phyloP scores from a whole-genome alignment of 37 sponge, comb jelly and placozoan species.

The Crambe crambe region DNA sequence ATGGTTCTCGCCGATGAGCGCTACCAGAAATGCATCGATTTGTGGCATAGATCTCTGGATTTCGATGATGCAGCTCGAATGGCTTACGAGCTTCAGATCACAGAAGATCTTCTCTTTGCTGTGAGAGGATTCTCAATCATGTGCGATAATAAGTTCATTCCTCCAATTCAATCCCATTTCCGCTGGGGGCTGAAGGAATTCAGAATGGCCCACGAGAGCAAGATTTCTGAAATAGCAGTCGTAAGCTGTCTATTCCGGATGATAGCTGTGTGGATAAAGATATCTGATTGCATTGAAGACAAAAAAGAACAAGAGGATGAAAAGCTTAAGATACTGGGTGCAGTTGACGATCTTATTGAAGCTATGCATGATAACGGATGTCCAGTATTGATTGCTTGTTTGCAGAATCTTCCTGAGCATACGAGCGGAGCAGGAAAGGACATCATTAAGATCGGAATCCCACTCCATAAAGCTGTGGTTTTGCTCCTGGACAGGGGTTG shows the following conservation, averaged over 20 bases:
- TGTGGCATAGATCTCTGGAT: slow-evolving; percentile 82
- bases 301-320: slow-evolving; percentile 13
- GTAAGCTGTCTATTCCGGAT: slow-evolving; percentile 56
- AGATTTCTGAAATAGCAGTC: slow-evolving; percentile 67
- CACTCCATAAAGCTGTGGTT: slow-evolving; percentile 46
- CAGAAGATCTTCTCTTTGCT: slow-evolving; percentile 75
- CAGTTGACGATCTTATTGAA: slow-evolving; percentile 17
- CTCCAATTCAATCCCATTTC: slow-evolving; percentile 64
- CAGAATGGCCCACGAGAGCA: slow-evolving; percentile 66
- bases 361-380: slow-evolving; percentile 10
- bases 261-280: slow-evolving; percentile 67
- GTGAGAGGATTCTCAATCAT: slow-evolving; percentile 73
- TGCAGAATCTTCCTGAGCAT: slow-evolving; percentile 51
- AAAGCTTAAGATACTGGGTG: neutral
- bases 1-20: slow-evolving; percentile 56
- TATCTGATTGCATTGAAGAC: slow-evolving; percentile 29
- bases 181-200: slow-evolving; percentile 80
- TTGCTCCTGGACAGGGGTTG: slow-evolving; percentile 47
- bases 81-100: slow-evolving; percentile 87
- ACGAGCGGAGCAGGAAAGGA: slow-evolving; percentile 30
- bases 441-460: slow-evolving; percentile 36
- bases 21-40: slow-evolving; percentile 62
- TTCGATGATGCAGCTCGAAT: slow-evolving; percentile 80
- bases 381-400: slow-evolving; percentile 56
- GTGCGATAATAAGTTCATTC: slow-evolving; percentile 41